These are phyloP conservation scores for Psammodynastes pulverulentus DNA, from an alignment of 2,113 vertebrate species.

Conservation along the genomic window DNA sequence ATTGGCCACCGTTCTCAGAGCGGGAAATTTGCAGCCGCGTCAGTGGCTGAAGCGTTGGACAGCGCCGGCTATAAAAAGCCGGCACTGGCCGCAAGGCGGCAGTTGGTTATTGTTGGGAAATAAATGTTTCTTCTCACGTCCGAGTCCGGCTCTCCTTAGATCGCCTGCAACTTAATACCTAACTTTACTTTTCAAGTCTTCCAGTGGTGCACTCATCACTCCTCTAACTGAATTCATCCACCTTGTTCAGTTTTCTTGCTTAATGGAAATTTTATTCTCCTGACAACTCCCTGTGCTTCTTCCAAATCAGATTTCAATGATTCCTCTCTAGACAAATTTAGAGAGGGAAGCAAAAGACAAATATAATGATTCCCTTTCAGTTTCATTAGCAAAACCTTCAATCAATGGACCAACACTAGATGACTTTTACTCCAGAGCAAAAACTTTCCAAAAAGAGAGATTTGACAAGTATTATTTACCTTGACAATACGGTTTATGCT, in stretches of 20 bases:
- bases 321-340: neutral
- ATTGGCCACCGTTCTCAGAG: too few species aligned
- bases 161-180: too few species aligned
- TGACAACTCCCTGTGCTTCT: neutral
- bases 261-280: neutral
- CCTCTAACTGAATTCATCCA: neutral
- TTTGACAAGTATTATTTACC: neutral
- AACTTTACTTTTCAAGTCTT: neutral
- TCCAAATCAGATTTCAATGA: neutral
- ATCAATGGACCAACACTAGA: neutral
- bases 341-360: neutral
- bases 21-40: too few species aligned
- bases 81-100: too few species aligned
- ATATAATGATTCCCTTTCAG: neutral
- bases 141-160: too few species aligned
- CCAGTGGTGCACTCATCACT: neutral
- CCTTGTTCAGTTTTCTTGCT: neutral
- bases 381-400: neutral
- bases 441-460: neutral
- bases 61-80: too few species aligned
- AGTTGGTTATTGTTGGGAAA: too few species aligned
- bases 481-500: neutral
- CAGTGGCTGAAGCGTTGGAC: too few species aligned
- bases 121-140: too few species aligned
- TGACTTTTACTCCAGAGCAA: neutral